phyloP scores from a whole-genome alignment of 1,140 invertebrate genomes.

The Aphis craccivora region DNA sequence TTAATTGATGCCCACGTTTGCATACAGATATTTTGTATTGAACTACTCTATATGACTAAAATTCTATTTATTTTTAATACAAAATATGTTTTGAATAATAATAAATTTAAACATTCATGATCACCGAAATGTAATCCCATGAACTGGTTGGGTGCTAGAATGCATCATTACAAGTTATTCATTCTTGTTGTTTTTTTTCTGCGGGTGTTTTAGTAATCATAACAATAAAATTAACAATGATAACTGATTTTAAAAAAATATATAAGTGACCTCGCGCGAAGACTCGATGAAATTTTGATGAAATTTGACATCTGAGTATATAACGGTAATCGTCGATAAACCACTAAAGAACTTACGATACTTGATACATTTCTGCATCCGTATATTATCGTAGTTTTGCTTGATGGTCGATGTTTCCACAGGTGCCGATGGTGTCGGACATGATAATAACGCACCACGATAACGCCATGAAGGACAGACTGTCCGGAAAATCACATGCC shows the following conservation, averaged over 20 bases:
- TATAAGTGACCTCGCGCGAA: no score
- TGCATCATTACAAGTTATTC: neutral
- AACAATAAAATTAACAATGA: no score
- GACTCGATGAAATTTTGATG: neutral
- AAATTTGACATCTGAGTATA: neutral
- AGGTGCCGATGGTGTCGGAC: constrained; percentile 21
- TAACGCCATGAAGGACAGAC: constrained; percentile 2
- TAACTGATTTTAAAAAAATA: neutral
- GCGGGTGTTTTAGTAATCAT: neutral
- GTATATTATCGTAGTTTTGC: neutral
- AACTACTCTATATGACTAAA: neutral
- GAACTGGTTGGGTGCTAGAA: neutral
- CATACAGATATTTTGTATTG: neutral
- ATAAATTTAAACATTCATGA: neutral
- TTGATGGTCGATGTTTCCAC: neutral
- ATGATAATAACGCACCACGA: constrained; percentile 38
- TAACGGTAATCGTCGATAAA: neutral
- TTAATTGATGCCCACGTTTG: no score
- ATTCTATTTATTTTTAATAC: neutral
- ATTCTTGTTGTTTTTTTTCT: neutral
- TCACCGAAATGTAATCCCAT: neutral
- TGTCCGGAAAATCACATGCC: neutral
- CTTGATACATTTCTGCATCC: neutral
- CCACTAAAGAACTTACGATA: neutral
- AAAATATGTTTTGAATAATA: no score